These are phyloP conservation scores for Siderastrea siderea DNA, from an alignment of 92 coral and sea anemone species.

Conservation along the genomic window DNA sequence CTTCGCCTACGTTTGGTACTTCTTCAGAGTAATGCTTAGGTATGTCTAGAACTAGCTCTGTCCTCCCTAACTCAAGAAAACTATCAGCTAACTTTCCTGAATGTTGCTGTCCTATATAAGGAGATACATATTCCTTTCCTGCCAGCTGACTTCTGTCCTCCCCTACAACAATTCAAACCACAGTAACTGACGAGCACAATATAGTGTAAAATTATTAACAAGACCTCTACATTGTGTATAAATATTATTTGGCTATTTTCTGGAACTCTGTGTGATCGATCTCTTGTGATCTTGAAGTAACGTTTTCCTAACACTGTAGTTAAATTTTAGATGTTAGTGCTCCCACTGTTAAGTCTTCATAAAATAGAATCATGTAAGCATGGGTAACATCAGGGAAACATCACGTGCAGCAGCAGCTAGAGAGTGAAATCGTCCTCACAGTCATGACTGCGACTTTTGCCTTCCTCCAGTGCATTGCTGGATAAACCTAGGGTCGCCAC, in stretches of 20 bases:
- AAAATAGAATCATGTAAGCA: too few species aligned
- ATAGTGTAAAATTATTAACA: not conserved
- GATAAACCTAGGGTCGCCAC: too few species aligned
- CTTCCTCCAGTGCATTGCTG: too few species aligned
- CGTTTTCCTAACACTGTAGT: too few species aligned
- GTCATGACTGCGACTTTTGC: too few species aligned
- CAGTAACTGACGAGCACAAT: not conserved
- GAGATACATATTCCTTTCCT: not conserved
- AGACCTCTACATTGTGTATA: not conserved
- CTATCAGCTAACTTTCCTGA: constrained; percentile 7
- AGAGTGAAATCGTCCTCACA: too few species aligned
- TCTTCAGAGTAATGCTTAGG: not conserved
- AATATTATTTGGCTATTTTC: not conserved
- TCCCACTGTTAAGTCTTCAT: too few species aligned
- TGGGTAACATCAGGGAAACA: too few species aligned
- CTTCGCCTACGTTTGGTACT: not conserved
- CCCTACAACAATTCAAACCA: constrained; percentile 21
- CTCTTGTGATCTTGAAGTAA: too few species aligned
- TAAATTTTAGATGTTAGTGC: too few species aligned
- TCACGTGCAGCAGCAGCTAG: too few species aligned
- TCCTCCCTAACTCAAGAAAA: not conserved
- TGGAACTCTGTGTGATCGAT: too few species aligned
- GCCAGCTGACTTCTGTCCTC: not conserved
- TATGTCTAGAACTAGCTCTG: constrained; percentile 2
- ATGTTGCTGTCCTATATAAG: not conserved